phyloP scores from a whole-genome alignment of 2,113 vertebrate species.

The Stomatorhinus ivindoensis region DNA sequence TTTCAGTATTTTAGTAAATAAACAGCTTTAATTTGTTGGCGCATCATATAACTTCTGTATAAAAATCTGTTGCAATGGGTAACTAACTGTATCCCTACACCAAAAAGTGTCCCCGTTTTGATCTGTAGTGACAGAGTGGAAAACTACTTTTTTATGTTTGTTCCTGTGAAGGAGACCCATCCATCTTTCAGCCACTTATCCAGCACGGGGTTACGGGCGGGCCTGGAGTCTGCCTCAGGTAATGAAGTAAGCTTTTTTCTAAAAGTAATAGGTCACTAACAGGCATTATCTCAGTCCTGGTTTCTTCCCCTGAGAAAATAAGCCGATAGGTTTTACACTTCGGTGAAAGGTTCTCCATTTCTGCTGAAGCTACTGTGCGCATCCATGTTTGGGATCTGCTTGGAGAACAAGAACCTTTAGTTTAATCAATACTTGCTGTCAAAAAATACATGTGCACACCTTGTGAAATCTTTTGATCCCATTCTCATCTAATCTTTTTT shows the following conservation, averaged over 20 bases:
- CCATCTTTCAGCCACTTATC: background rate
- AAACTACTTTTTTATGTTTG: background rate
- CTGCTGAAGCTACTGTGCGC: background rate
- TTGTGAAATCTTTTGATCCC: background rate
- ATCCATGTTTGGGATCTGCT: background rate
- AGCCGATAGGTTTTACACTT: background rate
- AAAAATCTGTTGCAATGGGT: background rate
- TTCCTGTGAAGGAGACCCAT: background rate
- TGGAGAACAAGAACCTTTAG: background rate
- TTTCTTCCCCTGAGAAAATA: background rate
- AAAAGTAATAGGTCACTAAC: background rate
- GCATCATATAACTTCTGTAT: background rate
- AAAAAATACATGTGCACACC: background rate
- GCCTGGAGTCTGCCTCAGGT: background rate
- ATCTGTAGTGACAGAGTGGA: background rate
- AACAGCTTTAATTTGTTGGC: background rate
- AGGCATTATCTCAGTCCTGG: background rate
- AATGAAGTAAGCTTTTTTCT: constrained; percentile 1
- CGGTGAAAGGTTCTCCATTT: background rate
- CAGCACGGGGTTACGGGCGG: background rate
- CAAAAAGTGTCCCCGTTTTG: background rate
- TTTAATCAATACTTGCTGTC: background rate
- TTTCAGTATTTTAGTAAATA: background rate
- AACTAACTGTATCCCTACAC: background rate
- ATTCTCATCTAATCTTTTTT: background rate